Conservation (phyloP, 2,113 vertebrate species). For the Diglossa brunneiventris region DNA sequence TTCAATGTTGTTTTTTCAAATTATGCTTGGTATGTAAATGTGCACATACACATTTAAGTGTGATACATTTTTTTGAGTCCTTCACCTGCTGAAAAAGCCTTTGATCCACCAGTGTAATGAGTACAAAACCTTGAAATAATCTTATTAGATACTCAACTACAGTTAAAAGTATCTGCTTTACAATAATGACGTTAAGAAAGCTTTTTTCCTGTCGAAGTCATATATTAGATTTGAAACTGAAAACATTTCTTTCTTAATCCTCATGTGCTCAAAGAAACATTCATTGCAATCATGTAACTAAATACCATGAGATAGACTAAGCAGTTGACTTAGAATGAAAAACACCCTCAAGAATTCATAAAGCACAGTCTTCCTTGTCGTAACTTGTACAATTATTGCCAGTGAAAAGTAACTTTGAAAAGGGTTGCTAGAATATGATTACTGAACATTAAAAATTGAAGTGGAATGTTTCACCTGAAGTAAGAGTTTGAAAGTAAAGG, state of each 20-base stretch:
- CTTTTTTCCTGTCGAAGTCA: not conserved
- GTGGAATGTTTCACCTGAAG: not conserved
- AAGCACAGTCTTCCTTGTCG: not conserved
- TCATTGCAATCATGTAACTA: not conserved
- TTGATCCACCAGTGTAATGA: not conserved
- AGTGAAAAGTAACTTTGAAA: not conserved
- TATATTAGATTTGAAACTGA: not conserved
- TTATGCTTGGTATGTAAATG: not conserved
- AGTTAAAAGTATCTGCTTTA: not conserved
- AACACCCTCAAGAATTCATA: rapidly evolving
- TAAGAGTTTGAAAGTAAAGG: not conserved
- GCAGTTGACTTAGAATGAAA: not conserved
- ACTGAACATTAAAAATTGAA: not conserved
- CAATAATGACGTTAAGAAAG: not conserved
- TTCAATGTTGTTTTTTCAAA: not conserved
- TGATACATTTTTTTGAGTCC: not conserved
- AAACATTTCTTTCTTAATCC: not conserved
- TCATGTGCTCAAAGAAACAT: not conserved
- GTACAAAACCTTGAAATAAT: not conserved
- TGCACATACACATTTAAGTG: rapidly evolving
- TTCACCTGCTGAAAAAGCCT: not conserved
- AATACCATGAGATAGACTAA: not conserved
- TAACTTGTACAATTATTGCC: not conserved
- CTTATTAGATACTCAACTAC: not conserved
- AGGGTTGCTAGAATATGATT: not conserved